Base-by-base conservation (phyloP, 2,113 vertebrate genomes). In the Empidonax alnorum region DNA sequence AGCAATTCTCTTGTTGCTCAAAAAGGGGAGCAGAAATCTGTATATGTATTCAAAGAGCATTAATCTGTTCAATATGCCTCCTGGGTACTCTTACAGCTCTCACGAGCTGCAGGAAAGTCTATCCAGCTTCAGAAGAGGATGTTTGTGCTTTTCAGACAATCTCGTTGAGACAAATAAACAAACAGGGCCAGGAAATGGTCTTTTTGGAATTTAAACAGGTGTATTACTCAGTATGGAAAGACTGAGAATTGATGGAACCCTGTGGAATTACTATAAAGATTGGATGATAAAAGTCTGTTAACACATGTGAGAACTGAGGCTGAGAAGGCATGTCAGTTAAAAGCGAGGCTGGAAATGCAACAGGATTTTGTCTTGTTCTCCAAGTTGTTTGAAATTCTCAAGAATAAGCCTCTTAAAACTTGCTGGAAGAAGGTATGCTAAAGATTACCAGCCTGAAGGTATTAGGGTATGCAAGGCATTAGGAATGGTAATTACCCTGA, bases 381-480 rank as follows among this genome's bases (percentile, higher is more conserved):
- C n/a, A 79, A 93, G 90, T 91, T 90, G 86, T 92, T 92, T 94
- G 95, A 93, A 95, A 94, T 93, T 95, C 94, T 92, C 37, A 75
- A 69, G 61, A 61, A 50, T 96, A 96, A 97, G 92, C 94, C 85
- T 94, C 96, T 96, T 96, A 96, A 82, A 58, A 52, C 62, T 96
- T 92, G 46, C 79, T 92, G 86, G 83, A 93, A 90, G 90, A 96
- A 89, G 88, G 69, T 88, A 93, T 87, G 77, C 66, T 96, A 39
- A 91, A 94, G 96, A 96, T 96, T 96, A 95, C 74, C 76, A 90
- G 84, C 76, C 93, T 95, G 96, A 73, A 93, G 90, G 92, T 93
- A 93, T 96, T 90, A 96, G 90, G 80, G 69, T 87, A 89, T 88
- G 90, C 88, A 90, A 96, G 58, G 92, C 80, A 93, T 96, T 95